Evolutionary conservation across 2,113 vertebrate species (phyloP).

Genomic region (Tragulus kanchil): DNA sequence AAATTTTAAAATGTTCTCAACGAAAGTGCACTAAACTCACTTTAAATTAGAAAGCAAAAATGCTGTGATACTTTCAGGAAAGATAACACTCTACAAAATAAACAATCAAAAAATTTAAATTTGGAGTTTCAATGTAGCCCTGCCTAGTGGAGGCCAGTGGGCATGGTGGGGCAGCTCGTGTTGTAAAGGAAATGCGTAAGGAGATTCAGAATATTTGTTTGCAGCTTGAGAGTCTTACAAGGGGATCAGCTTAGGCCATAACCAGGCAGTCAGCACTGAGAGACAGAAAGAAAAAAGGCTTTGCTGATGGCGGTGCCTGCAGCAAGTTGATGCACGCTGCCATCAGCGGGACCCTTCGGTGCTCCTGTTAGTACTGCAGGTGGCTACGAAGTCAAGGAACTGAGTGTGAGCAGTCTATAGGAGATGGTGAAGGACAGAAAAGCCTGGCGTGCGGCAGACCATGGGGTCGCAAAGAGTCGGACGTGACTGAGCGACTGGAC

Average conservation of each 20-base stretch:
- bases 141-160: not conserved
- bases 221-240: not conserved
- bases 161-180: not conserved
- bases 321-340: not conserved
- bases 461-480: too few species aligned
- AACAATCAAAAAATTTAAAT: too few species aligned
- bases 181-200: not conserved
- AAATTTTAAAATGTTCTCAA: not conserved
- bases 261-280: not conserved
- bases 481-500: too few species aligned
- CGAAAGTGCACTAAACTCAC: not conserved
- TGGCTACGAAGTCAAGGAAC: not conserved
- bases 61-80: not conserved
- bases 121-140: too few species aligned
- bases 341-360: not conserved
- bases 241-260: not conserved
- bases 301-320: not conserved
- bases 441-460: too few species aligned
- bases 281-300: not conserved
- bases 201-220: not conserved
- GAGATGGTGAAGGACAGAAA: too few species aligned
- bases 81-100: not conserved
- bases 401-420: too few species aligned
- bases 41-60: not conserved
- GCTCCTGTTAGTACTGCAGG: not conserved